Evolutionary conservation across 2,113 vertebrate species (phyloP).

Genomic region (Saimiri boliviensis): DNA sequence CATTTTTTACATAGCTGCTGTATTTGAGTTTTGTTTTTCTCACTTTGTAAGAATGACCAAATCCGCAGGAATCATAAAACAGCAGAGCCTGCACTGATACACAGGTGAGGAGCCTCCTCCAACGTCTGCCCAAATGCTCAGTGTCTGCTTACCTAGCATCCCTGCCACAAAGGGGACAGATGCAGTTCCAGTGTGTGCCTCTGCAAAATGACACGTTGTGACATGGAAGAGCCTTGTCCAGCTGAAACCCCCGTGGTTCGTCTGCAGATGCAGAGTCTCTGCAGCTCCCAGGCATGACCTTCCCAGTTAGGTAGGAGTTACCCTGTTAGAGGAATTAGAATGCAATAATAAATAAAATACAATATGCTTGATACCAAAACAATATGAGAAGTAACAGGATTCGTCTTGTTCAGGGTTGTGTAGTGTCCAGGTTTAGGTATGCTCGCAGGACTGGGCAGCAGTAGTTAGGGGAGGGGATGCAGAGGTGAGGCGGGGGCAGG

Average conservation of each 20-base stretch:
- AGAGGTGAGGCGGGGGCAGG: neutral
- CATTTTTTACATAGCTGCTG: neutral
- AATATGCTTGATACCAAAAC: neutral
- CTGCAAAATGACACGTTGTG: fast-evolving
- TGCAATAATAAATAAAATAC: neutral
- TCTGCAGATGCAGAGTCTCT: neutral
- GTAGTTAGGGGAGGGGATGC: neutral
- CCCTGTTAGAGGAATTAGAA: neutral
- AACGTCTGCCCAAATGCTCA: neutral
- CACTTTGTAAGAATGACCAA: neutral
- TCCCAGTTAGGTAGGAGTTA: fast-evolving
- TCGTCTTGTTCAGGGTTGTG: neutral
- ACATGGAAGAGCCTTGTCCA: neutral
- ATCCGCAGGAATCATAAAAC: neutral
- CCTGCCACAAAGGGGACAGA: fast-evolving
- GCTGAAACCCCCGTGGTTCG: neutral
- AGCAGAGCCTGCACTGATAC: fast-evolving
- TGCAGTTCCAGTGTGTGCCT: neutral
- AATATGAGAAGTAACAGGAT: neutral
- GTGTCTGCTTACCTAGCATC: neutral
- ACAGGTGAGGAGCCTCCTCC: neutral
- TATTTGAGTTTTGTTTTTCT: neutral
- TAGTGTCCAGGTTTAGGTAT: fast-evolving
- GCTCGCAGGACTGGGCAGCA: neutral
- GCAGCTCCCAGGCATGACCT: fast-evolving